A percentile compares a stretch with the other conserved stretches of the same genome.
These are phyloP conservation scores for Aythya baeri DNA, from an alignment of 2,113 vertebrate species.

Conservation along the genomic window DNA sequence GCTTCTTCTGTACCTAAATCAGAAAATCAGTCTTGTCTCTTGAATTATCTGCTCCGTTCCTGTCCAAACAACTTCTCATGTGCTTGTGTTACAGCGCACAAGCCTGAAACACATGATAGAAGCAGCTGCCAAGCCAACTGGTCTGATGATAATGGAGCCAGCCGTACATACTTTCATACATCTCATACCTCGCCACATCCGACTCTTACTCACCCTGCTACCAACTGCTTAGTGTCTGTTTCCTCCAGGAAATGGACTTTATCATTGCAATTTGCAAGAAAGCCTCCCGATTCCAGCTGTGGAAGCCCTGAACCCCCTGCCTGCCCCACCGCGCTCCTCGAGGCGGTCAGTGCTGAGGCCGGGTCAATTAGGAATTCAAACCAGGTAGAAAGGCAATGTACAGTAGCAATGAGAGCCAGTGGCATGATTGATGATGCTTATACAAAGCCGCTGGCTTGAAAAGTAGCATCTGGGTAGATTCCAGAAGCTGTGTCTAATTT, in stretches of 20 bases:
- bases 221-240: slow-evolving; percentile 36
- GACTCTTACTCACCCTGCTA: slow-evolving; percentile 17
- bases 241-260: slow-evolving; percentile 18
- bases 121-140: slow-evolving; percentile 59
- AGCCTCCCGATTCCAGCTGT: not conserved
- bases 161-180: not conserved
- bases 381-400: slow-evolving; percentile 39
- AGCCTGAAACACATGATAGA: slow-evolving; percentile 18
- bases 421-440: slow-evolving; percentile 34
- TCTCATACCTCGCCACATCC: not conserved
- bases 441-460: slow-evolving; percentile 37
- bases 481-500: slow-evolving; percentile 48
- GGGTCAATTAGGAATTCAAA: slow-evolving; percentile 31
- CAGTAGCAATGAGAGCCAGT: slow-evolving; percentile 26
- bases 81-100: not conserved
- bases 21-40: not conserved
- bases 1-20: not conserved
- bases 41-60: not conserved
- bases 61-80: not conserved
- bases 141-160: slow-evolving; percentile 28
- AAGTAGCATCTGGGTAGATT: slow-evolving; percentile 23
- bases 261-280: slow-evolving; percentile 4
- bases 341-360: not conserved
- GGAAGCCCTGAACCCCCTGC: not conserved
- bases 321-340: not conserved